These are phyloP conservation scores for Myotis findleyi DNA, from an alignment of 2,797 vertebrate genomes.

Conservation along the genomic window DNA sequence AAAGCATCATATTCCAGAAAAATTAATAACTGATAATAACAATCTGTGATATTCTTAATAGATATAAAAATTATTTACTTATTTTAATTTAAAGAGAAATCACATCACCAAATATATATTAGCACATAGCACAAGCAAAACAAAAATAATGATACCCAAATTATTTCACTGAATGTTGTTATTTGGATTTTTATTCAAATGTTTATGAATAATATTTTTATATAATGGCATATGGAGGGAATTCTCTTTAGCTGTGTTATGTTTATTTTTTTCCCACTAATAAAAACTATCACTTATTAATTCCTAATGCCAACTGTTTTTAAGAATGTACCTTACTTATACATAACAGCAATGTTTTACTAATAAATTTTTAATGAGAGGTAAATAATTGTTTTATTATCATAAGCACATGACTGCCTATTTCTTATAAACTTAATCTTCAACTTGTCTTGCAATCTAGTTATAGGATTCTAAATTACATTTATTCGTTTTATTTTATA, in stretches of 20 bases:
- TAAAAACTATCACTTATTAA: constrained; percentile 78
- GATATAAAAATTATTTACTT: not conserved
- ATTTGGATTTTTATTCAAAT: constrained; percentile 58
- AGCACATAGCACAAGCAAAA: not conserved
- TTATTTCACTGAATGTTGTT: constrained; percentile 6
- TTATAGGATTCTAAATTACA: constrained; percentile 45
- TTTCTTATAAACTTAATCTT: constrained; percentile 72
- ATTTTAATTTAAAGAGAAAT: not conserved
- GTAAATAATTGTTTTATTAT: constrained; percentile 86
- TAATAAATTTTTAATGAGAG: constrained; percentile 87
- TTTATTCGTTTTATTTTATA: constrained; percentile 57
- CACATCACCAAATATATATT: not conserved
- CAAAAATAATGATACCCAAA: not conserved
- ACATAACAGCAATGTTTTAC: constrained; percentile 83
- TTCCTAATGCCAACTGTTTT: constrained; percentile 69
- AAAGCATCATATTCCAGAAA: not conserved
- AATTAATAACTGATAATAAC: not conserved
- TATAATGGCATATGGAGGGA: constrained; percentile 24
- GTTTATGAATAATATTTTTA: not conserved
- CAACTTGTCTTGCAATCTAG: constrained; percentile 56
- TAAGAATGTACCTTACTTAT: constrained; percentile 76
- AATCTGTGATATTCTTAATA: not conserved
- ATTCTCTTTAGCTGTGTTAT: constrained; percentile 45
- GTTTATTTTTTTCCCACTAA: constrained; percentile 58
- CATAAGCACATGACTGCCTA: constrained; percentile 79